Evolutionary conservation across 2,797 vertebrate genomes (phyloP), one percentile per base, ranked within the genome.

Genomic region (Enteromius thamalakanensis): DNA sequence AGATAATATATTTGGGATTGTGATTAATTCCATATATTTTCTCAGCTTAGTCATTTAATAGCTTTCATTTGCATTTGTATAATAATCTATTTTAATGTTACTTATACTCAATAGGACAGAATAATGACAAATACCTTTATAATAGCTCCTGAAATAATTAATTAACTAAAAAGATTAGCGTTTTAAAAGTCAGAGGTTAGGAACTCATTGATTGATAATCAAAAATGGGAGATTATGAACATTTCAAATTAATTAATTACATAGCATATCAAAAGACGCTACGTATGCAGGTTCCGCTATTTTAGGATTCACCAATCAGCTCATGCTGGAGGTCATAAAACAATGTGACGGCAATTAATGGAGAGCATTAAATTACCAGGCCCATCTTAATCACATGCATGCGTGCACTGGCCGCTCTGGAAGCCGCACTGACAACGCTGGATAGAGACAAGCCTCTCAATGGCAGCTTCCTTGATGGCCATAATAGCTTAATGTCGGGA

Each of bases 401-500:
- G 81, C 88, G 71, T 90, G 84, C 88, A 87, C 89, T 76, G 85
- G 89, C 90, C 92, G 86, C 76, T 86, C 78, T 83, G 90, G 87
- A 93, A 92, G 86, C 90, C 86, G 88, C 85, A 90, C 90, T 86
- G 87, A 87, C 19, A 81, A 62, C 19, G 23, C 17, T 76, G 75
- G 80, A 88, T 76, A 79, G 64, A 83, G 84, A 87, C 69, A 42
- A 91, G 90, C 88, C 91, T 93, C 93, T 93, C 91, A 91, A 14
- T 90, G 91, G 91, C 89, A 95, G 91, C 92, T 95, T 95, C 67
- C 96, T 90, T 96, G 95, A 96, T 93, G 92, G 94, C 94, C 93
- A 90, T 96, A 96, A 96, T 93, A 87, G 93, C 95, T 97, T 95
- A 94, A 92, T 89, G 93, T 96, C 94, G 92, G 94, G 91, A 87